Evolutionary conservation across 2,888 invertebrate genomes (phyloP).

Genomic region (Dryococelus australis): DNA sequence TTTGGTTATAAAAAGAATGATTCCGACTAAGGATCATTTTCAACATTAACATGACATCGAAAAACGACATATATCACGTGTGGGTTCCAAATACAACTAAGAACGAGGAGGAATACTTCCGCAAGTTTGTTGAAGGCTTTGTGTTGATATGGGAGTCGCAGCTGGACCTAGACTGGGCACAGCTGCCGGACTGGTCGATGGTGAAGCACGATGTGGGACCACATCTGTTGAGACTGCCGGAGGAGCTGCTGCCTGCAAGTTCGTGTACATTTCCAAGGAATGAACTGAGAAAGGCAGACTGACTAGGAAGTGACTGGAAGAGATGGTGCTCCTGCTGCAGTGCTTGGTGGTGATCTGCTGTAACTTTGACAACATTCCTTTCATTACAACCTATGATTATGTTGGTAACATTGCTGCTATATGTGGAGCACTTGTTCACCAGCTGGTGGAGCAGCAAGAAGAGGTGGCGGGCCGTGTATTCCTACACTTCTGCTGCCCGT

Average conservation of each 20-base stretch:
- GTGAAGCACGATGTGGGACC: slow-evolving; percentile 63
- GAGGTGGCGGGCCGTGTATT: slow-evolving; percentile 56
- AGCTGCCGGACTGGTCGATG: slow-evolving; percentile 58
- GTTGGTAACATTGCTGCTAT: slow-evolving; percentile 64
- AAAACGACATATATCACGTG: slow-evolving; percentile 63
- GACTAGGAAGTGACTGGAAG: slow-evolving; percentile 55
- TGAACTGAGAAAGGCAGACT: slow-evolving; percentile 54
- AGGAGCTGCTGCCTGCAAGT: slow-evolving; percentile 65
- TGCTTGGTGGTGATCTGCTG: slow-evolving; percentile 62
- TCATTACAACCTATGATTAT: slow-evolving; percentile 67
- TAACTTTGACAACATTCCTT: slow-evolving; percentile 67
- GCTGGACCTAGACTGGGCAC: slow-evolving; percentile 56
- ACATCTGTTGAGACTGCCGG: slow-evolving; percentile 65
- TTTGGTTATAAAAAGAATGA: slow-evolving; percentile 45
- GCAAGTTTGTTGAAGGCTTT: slow-evolving; percentile 62
- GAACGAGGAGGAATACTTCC: slow-evolving; percentile 64
- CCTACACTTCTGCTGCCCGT: slow-evolving; percentile 62
- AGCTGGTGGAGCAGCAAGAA: slow-evolving; percentile 53
- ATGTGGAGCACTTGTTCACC: slow-evolving; percentile 59
- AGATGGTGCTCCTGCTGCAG: slow-evolving; percentile 59
- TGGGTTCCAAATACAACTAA: slow-evolving; percentile 65
- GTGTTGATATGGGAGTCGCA: slow-evolving; percentile 63
- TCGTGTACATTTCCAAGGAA: slow-evolving; percentile 61
- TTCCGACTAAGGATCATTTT: background rate
- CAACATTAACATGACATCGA: slow-evolving; percentile 54